Base-by-base conservation (phyloP, 2,888 invertebrate genomes). In the Flabesymbios commensalis region DNA sequence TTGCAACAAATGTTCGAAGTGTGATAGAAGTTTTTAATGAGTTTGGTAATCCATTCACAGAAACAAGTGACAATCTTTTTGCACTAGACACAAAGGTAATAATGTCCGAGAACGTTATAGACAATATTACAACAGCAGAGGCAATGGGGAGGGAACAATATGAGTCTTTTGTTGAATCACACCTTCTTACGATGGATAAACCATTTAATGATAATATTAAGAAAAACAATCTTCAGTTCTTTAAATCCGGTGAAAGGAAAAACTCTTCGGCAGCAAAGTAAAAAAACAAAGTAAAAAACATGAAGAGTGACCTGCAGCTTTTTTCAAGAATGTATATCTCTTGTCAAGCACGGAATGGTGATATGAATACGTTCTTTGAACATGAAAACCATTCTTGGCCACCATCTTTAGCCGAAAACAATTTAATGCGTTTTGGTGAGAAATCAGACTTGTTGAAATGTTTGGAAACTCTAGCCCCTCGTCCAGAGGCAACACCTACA, bases 351-450 rank as follows among this genome's bases (percentile, higher is more conserved):
- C 7, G 45, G 22, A 24, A 45, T 17, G 45, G 45, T 22, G 22
- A 45, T 10, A 17, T 45, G 45, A 24, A 45, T 24, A 17, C 24
- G 14, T 45, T 45, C 22, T 45, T 45, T 22, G 17, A 10, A 7
- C 45, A 45, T 22, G 45, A 45, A 45, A 45, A 45, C 22, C 45
- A 45, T 22, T 24, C 45, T 45, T 45, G 45, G 45, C 45, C 45
- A 17, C 45, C 45, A 10, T 45, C 45, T 17, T 22, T 45, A 22
- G 45, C 45, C 24, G 45, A 45, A 22, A 45, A 45, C 45, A 45
- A 45, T 24, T 7, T 45, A 7, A 45, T 45, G 45, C 45, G 45
- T 45, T 24, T 17, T 24, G 45, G 45, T 19, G 22, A 45, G 7
- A 45, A 45, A 24, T 10, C 14, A 19, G 45, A 22, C 45, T 22